Evolutionary conservation across 2,888 invertebrate species (phyloP).

Genomic region (Netelia inedita): DNA sequence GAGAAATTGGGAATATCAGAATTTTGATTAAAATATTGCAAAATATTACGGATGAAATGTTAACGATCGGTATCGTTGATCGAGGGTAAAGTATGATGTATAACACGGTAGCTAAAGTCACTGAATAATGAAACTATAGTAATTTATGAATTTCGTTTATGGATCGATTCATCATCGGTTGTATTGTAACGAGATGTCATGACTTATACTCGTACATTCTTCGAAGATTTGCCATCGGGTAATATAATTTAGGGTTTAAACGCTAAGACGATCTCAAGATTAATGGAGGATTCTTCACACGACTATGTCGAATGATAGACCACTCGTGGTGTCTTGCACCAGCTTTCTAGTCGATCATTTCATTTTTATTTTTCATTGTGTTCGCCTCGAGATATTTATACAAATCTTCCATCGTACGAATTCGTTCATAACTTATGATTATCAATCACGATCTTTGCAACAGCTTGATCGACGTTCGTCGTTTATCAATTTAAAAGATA

Average conservation of each 20-base stretch:
- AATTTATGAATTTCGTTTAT: background rate
- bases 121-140: background rate
- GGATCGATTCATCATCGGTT: background rate
- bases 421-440: background rate
- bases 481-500: background rate
- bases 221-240: background rate
- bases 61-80: no score
- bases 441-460: conserved; percentile 15
- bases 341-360: conserved; percentile 32
- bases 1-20: no score
- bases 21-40: no score
- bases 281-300: conserved; percentile 26
- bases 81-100: background rate
- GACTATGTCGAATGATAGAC: conserved; percentile 13
- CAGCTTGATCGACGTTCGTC: background rate
- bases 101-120: background rate
- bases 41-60: no score
- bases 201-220: background rate
- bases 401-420: conserved; percentile 7
- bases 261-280: conserved; percentile 3
- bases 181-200: background rate
- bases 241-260: background rate
- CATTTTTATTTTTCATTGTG: background rate
- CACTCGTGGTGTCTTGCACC: background rate
- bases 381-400: conserved; percentile 15